Base-by-base conservation (phyloP, 1,140 invertebrate species). In the Metopolophium dirhodum region DNA sequence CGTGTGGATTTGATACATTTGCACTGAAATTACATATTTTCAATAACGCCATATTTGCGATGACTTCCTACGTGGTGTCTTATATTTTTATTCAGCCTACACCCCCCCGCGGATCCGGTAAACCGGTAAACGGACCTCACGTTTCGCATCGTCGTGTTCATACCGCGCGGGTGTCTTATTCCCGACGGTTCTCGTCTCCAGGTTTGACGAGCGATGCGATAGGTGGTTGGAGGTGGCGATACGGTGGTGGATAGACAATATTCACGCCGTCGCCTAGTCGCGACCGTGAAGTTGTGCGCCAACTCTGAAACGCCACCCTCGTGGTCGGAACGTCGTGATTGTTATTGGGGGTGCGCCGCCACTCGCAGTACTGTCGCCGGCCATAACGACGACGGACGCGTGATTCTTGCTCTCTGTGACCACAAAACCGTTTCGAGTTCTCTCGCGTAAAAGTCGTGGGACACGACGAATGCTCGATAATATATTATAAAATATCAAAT, bases 241-340 rank as follows among this genome's bases (percentile, higher is more conserved):
- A 9, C 30, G 26, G 57, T 30, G 11, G 3, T 18, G n/a, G 61
- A n/a, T 68, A n/a, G 61, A 11, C 61, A 0, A n/a, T 11, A n/a
- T 35, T 77, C n/a, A 1, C 14, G n/a, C 4, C 14, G 30, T n/a
- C 14, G 4, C 14, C 14, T 23, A 41, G 23, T 86, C 85, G 45
- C 85, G 37, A 77, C 61, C 61, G n/a, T 77, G 61, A 77, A 61
- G n/a, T 90, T 90, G 57, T 77, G 57, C 89, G 89, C 89, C 89
- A 68, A 30, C 89, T 45, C 89, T 22, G 18, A 90, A 90, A 68
- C 57, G 37, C 37, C 57, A 14, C 89, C 89, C 89, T 90, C 89
- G 89, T 90, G 89, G 57, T 90, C 41, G 9, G 83, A 37, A 30
- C 83, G 41, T 20, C 45, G 85, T 26, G 41, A 18, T 11, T 18